Conservation (phyloP, 2,113 vertebrate species). For the Hyla sarda region DNA sequence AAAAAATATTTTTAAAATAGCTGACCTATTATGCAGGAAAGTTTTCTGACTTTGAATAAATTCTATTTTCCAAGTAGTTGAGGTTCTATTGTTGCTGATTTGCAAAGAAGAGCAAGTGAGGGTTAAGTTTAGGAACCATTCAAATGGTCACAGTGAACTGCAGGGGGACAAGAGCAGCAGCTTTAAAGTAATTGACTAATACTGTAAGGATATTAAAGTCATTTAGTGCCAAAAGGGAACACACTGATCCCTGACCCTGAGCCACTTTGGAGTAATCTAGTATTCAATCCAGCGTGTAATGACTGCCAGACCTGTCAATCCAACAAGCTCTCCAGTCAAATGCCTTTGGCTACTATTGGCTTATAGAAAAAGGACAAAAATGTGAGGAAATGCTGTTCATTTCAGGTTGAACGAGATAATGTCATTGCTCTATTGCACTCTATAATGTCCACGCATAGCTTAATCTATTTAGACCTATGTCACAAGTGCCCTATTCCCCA, state of each 20-base stretch:
- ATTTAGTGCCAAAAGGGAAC: conserved; percentile 99
- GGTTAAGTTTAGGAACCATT: conserved; percentile 87
- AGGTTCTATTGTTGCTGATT: conserved; percentile 72
- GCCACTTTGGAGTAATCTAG: conserved; percentile 99
- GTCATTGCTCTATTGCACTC: conserved; percentile 81
- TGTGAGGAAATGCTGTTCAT: conserved; percentile 82
- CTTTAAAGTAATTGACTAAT: conserved; percentile 99
- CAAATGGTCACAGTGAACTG: conserved; percentile 85
- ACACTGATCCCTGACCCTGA: conserved; percentile 98
- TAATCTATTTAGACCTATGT: conserved; percentile 85
- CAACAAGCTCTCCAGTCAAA: conserved; percentile 89
- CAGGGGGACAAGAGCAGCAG: conserved; percentile 82
- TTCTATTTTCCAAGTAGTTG: conserved; percentile 76
- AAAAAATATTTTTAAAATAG: not conserved
- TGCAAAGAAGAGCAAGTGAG: conserved; percentile 82
- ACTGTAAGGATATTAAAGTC: conserved; percentile 99
- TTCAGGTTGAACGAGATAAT: conserved; percentile 84
- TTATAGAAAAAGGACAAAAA: conserved; percentile 84
- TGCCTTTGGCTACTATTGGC: conserved; percentile 85
- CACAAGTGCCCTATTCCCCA: conserved; percentile 79
- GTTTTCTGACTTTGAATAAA: conserved; percentile 72
- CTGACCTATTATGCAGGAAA: conserved; percentile 31
- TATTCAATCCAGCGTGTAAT: conserved; percentile 99
- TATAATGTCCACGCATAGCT: conserved; percentile 81
- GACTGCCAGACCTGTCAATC: conserved; percentile 99